These are phyloP conservation scores for Zapornia atra DNA, from an alignment of 2,113 vertebrate genomes.

Conservation along the genomic window DNA sequence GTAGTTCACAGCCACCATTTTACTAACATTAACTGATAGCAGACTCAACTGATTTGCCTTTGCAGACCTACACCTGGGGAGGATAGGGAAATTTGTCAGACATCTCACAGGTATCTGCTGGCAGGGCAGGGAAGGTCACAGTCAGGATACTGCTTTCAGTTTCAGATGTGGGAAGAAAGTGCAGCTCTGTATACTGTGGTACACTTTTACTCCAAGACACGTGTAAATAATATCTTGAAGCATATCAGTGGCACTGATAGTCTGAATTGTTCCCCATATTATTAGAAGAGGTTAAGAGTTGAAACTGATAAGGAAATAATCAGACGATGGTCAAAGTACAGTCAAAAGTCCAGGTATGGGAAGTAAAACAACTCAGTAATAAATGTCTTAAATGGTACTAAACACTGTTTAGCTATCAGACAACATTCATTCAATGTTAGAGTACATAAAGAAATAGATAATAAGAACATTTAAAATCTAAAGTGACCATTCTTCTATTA, in stretches of 20 bases:
- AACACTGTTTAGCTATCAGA: neutral
- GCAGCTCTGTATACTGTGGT: neutral
- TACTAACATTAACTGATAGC: neutral
- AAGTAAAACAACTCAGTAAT: neutral
- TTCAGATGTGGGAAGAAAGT: neutral
- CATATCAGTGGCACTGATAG: neutral
- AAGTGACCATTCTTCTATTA: neutral
- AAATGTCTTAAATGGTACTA: fast-evolving
- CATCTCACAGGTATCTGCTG: neutral
- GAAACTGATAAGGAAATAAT: neutral
- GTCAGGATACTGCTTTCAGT: neutral
- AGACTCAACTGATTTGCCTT: neutral
- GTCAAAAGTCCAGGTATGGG: neutral
- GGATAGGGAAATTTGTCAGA: neutral
- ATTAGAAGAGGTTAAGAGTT: neutral
- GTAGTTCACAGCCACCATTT: neutral
- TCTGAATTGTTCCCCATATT: neutral
- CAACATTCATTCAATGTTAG: neutral
- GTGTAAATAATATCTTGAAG: neutral
- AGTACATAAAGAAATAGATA: neutral
- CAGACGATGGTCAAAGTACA: neutral
- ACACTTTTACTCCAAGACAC: neutral
- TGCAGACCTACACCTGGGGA: neutral
- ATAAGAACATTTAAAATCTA: neutral
- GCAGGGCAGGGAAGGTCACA: neutral